These are phyloP conservation scores for Thunnus maccoyii DNA, from an alignment of 2,113 vertebrate genomes.

Conservation along the genomic window DNA sequence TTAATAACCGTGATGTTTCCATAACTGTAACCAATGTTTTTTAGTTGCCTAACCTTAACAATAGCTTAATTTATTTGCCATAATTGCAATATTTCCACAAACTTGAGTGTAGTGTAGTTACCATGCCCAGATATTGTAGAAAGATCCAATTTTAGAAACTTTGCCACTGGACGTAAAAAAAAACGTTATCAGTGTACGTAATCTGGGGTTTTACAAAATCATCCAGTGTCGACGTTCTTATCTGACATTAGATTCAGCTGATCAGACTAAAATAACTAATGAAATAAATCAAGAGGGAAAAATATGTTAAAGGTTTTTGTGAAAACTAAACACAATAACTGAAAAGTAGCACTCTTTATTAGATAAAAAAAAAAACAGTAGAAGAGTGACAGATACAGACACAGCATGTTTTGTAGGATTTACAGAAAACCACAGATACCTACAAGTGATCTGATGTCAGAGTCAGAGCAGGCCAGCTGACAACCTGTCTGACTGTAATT, in stretches of 20 bases:
- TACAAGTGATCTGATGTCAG: conserved; percentile 2
- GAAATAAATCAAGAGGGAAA: not conserved
- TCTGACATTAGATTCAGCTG: too few relatives aligned
- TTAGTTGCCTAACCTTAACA: too few relatives aligned
- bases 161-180: not conserved
- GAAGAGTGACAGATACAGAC: not conserved
- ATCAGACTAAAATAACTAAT: too few relatives aligned
- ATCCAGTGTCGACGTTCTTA: too few relatives aligned
- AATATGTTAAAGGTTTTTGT: too few relatives aligned
- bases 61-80: too few relatives aligned
- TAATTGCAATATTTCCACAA: not conserved
- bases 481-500: conserved; percentile 15
- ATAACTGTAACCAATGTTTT: too few relatives aligned
- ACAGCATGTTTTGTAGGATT: not conserved
- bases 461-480: conserved; percentile 9
- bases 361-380: not conserved
- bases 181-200: too few relatives aligned
- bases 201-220: too few relatives aligned
- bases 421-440: not conserved
- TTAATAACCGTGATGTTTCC: too few relatives aligned
- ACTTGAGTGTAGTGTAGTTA: not conserved
- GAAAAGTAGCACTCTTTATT: not conserved
- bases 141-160: not conserved
- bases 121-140: not conserved
- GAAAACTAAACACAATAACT: not conserved